Conservation (phyloP, 2,888 invertebrate species). For the Chaetoderma sp. region DNA sequence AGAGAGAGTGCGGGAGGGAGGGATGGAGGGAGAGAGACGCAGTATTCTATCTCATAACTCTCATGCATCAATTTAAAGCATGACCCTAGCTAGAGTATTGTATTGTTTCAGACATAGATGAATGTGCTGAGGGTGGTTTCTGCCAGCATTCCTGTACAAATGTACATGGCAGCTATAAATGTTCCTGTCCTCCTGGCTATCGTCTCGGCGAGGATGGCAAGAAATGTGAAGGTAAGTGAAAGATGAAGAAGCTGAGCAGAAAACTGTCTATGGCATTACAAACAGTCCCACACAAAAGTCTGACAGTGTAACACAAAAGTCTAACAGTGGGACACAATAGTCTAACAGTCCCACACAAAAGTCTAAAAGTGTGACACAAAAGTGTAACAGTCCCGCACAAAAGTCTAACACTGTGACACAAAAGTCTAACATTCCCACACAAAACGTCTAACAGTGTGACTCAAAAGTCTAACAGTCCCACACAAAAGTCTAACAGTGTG, state of each 20-base stretch:
- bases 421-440: no score
- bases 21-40: no score
- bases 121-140: constrained; percentile 52
- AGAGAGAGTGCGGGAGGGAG: no score
- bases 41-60: no score
- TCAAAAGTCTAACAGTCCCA: no score
- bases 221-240: constrained; percentile 60
- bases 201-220: constrained; percentile 62
- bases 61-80: background rate
- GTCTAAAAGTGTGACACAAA: background rate
- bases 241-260: background rate
- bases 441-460: no score
- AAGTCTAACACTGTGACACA: background rate
- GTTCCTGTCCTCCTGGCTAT: constrained; percentile 68
- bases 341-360: background rate
- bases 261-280: background rate
- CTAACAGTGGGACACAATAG: background rate
- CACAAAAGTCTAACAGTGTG: no score
- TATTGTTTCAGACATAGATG: constrained; percentile 58
- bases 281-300: background rate
- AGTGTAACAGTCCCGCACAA: no score
- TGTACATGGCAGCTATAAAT: constrained; percentile 54
- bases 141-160: constrained; percentile 68
- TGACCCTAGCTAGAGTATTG: background rate
- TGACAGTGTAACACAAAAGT: no score